Base-by-base conservation (phyloP, 2,797 vertebrate genomes). In the Rachycentron canadum region DNA sequence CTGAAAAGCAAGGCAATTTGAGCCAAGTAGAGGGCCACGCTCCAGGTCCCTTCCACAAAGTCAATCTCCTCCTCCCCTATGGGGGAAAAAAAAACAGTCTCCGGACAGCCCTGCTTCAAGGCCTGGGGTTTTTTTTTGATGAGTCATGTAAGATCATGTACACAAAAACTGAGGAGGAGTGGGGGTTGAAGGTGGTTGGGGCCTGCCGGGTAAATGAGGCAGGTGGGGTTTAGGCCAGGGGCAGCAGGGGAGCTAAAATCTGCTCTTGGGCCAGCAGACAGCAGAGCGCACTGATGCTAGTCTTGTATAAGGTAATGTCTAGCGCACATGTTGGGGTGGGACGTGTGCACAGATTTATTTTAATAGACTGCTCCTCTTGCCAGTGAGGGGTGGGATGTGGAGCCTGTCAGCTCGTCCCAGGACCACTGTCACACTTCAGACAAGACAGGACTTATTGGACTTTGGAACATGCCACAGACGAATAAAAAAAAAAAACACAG, bases 291-390 rank as follows among this genome's bases (percentile, higher is more conserved):
- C 86, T 88, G 93, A 88, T 95, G 95, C 94, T 77, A 93, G 95
- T 95, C 96, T 97, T 98, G 95, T 97, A 96, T 97, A 98, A 97
- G 97, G 96, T 97, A 96, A 98, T 97, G 97, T 98, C 97, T 97
- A 90, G 95, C 90, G 93, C 95, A 94, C 93, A 90, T 93, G 95
- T 72, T 55, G 91, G 95, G 95, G 94, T 94, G 96, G 95, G 95
- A 93, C 92, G 77, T 89, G 91, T 86, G 89, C 82, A 61, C 87
- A 93, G 91, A 95, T 95, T 96, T 95, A 94, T 97, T 96, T 89
- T 86, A 96, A 95, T 93, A 95, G 93, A 94, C 95, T 63, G 91
- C 90, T 85, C 81, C 81, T 92, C 77, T 71, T 86, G 79, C 81
- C 68, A 73, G 73, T 16, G 50, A 85, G 83, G 87, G 91, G 87